Evolutionary conservation across 2,797 vertebrate species (phyloP), one percentile per base, ranked within the genome.

Genomic region (Anabacerthia variegaticeps): DNA sequence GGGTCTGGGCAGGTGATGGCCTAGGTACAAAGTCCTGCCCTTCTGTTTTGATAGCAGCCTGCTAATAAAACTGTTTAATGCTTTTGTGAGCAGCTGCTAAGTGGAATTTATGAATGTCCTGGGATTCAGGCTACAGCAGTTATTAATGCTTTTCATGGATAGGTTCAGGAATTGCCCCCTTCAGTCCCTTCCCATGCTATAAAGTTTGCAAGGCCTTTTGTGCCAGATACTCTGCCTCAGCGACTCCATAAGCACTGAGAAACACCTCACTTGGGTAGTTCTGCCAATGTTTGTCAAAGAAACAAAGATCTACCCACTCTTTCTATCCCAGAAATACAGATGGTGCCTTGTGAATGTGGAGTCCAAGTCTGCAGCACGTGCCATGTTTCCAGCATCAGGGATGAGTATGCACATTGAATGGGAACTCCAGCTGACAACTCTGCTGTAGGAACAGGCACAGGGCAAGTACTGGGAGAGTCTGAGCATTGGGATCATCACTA

Each of bases 401-500:
- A 72, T 0, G 0, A 77, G 68, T 21, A 34, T 71, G 54, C 36
- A 44, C 20, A 3, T 28, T 36, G 49, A 66, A 21, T 21, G 34
- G 49, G 59, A 52, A 91, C 32, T 27, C 41, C 72, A 41, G 61
- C 23, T 62, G 59, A 32, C 62, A 80, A 1, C 37, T 44, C 36
- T 37, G 23, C 44, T 72, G 52, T 48, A 65, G 71, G 49, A 56
- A 24, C 3, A 2, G 59, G 46, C 54, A 54, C 32, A 46, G 52
- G 0, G 0, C 12, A 65, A 39, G 36, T 20, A 14, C 58, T 39
- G 41, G 14, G 46, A 68, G 34, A 46, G 32, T 36, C 32, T 65
- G 66, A 61, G 37, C 0, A 0, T 24, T 48, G 30, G 30, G 41
- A 56, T 77, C 37, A 14, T 32, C 0, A 0, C 24, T 55, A 2